A percentile compares a stretch with the other conserved stretches of the same genome.
phyloP scores from a whole-genome alignment of 2,113 vertebrate genomes.

The Dasyprocta punctata region DNA sequence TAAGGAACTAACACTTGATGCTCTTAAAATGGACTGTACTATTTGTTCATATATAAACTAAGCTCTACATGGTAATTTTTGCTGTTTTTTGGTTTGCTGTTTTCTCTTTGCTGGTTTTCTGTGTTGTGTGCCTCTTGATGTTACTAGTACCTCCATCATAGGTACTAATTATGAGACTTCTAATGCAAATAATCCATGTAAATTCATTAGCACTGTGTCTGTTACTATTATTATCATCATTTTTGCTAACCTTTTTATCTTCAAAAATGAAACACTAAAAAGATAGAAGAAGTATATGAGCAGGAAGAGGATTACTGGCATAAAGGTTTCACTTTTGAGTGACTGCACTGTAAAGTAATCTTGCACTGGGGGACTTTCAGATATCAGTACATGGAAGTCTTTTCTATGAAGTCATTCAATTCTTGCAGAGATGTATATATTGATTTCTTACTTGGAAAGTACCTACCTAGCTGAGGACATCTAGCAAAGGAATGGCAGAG shows the following conservation, averaged over 20 bases:
- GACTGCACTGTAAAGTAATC: not conserved
- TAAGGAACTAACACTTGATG: not conserved
- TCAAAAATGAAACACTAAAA: conserved; percentile 21
- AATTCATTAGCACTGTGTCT: not conserved
- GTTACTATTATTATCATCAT: not conserved
- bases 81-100: not conserved
- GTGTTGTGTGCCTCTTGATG: not conserved
- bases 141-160: not conserved
- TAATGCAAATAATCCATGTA: not conserved
- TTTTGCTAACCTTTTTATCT: not conserved
- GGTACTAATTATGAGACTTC: not conserved
- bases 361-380: not conserved
- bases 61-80: not conserved
- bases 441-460: not conserved
- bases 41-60: not conserved
- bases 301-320: not conserved
- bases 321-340: not conserved
- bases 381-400: not conserved
- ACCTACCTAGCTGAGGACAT: not conserved
- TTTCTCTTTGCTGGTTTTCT: conserved; percentile 14
- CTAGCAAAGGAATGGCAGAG: not conserved
- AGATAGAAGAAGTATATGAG: not conserved
- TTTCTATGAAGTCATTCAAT: not conserved
- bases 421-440: not conserved
- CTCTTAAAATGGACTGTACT: not conserved